Evolutionary conservation across 2,113 vertebrate species (phyloP), one percentile per base, ranked within the genome.

Genomic region (Rhinopomastus cyanomelas): DNA sequence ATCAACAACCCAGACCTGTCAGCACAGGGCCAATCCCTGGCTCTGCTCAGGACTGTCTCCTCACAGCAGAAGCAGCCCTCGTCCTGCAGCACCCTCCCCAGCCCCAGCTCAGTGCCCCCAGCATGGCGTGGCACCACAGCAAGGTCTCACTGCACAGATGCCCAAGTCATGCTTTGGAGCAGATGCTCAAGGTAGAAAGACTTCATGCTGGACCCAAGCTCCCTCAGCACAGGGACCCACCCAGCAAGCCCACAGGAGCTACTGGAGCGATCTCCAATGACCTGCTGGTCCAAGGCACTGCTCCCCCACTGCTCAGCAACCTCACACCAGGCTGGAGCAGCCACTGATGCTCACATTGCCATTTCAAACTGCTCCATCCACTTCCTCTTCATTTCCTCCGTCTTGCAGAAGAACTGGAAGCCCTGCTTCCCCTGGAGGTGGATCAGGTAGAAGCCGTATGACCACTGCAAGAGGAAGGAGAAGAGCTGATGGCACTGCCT

Each of bases 281-380:
- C 21, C 66, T n/a, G 26, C 46, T 39, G n/a, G 53, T 32, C 46
- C 44, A 7, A 29, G 36, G 19, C 69, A n/a, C 69, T 4, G 25
- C 3, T 1, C 5, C 29, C 56, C 42, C 44, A 2, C 1, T 0
- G 1, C 66, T 26, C 8, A 26, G 42, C 3, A 7, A 7, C 39
- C 9, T 25, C 78, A 9, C 1, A 2, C 16, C 37, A 2, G 64
- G 66, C 49, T 8, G 4, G 55, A 46, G 36, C 59, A 32, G 62
- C 66, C 32, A 0, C 52, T n/a, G 22, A 2, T 23, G 97, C 99
- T 97, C 97, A 99, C 99, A 99, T 99, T 89, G 99, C 99, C 99
- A 99, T 99, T 90, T 99, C 98, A 76, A 99, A 99, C 97, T 99
- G 99, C 95, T 99, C 99, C 99, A 99, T 99, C 99, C 99, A 99